These are phyloP conservation scores for Steinernema scapterisci DNA, from an alignment of 2,888 invertebrate species.

Conservation along the genomic window DNA sequence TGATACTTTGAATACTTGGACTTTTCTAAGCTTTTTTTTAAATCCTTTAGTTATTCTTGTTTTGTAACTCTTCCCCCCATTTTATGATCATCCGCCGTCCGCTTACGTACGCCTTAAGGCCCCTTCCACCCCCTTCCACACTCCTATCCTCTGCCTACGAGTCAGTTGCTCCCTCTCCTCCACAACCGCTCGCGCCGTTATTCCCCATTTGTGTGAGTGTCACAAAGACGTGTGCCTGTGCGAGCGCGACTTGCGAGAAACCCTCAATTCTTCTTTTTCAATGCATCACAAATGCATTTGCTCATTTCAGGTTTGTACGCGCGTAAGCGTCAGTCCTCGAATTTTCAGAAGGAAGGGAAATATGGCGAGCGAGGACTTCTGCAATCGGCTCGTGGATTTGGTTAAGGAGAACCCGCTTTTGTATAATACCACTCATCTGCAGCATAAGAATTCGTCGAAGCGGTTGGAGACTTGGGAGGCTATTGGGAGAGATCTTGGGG, in stretches of 20 bases:
- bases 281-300: slow-evolving; percentile 24
- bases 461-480: neutral
- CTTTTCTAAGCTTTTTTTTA: too few relatives aligned
- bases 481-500: neutral
- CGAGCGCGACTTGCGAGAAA: neutral
- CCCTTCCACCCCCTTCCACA: too few relatives aligned
- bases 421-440: slow-evolving; percentile 11
- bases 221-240: neutral
- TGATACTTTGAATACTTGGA: too few relatives aligned
- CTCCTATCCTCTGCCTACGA: neutral
- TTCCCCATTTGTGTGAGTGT: neutral
- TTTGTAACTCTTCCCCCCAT: too few relatives aligned
- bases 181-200: neutral
- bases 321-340: neutral
- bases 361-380: slow-evolving; percentile 12
- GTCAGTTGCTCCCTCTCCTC: neutral
- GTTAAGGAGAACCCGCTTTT: slow-evolving; percentile 9
- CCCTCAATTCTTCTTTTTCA: slow-evolving; percentile 7
- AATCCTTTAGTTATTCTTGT: too few relatives aligned
- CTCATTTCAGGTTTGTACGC: slow-evolving; percentile 10
- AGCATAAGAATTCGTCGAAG: slow-evolving; percentile 19
- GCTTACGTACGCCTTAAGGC: too few relatives aligned
- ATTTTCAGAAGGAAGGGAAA: too few relatives aligned
- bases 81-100: too few relatives aligned
- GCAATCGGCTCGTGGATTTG: neutral